These are phyloP conservation scores for Scomber scombrus DNA, from an alignment of 2,113 vertebrate genomes.

Conservation along the genomic window DNA sequence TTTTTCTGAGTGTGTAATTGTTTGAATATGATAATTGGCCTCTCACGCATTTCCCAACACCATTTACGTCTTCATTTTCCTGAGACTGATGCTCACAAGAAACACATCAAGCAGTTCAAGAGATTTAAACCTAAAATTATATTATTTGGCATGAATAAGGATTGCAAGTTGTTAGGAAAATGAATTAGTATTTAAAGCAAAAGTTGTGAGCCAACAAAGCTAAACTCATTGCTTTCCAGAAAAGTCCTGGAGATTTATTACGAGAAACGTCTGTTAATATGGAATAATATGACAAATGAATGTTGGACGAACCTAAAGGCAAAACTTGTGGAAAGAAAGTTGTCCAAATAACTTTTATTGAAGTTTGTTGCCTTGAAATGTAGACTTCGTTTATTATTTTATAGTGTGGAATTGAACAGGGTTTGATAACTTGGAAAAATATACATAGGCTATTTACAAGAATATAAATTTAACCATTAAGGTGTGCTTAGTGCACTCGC, in stretches of 20 bases:
- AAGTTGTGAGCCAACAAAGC: background rate
- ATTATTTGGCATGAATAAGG: too few species aligned
- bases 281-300: background rate
- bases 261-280: too few species aligned
- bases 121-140: too few species aligned
- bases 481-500: background rate
- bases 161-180: background rate
- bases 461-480: too few species aligned
- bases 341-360: background rate
- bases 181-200: background rate
- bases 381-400: background rate
- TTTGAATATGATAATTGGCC: background rate
- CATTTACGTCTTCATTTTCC: background rate
- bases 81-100: background rate
- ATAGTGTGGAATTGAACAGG: too few species aligned
- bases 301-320: background rate
- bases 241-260: background rate
- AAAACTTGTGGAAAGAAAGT: background rate
- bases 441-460: too few species aligned
- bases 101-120: background rate
- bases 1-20: background rate
- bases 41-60: background rate
- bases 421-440: too few species aligned
- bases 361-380: background rate
- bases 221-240: background rate